Conservation (phyloP, 2,113 vertebrate species). For the Catharus minimus region DNA sequence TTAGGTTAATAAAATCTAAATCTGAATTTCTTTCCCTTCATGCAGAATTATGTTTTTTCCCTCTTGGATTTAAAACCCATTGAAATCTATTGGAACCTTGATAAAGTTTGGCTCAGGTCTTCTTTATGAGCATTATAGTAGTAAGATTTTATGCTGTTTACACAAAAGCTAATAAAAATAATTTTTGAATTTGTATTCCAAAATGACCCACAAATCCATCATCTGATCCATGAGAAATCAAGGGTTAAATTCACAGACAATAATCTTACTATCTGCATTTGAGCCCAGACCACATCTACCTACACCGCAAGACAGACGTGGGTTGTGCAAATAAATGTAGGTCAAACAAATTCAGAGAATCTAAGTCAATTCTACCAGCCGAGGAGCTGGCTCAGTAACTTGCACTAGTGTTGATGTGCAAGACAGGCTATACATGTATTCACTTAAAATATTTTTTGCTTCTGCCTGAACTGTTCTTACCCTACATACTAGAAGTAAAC, state of each 20-base stretch:
- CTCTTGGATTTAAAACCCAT: neutral
- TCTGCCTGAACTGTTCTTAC: neutral
- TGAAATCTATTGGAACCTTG: neutral
- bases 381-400: neutral
- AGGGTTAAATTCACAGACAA: neutral
- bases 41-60: neutral
- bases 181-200: neutral
- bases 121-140: neutral
- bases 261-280: neutral
- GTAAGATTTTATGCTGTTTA: neutral
- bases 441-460: neutral
- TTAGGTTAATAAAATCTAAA: neutral
- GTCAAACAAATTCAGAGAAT: neutral
- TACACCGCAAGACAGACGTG: neutral
- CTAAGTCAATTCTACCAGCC: neutral
- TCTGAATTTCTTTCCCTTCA: neutral
- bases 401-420: neutral
- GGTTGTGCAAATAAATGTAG: neutral
- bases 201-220: neutral
- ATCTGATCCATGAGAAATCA: neutral
- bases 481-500: neutral
- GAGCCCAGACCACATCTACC: neutral
- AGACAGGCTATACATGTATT: accelerated
- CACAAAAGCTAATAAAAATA: neutral
- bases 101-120: neutral